A percentile compares a stretch with the other conserved stretches of the same genome.
Evolutionary conservation across 1,140 invertebrate genomes (phyloP).

Genomic region (Pseudomyrmex sp.): DNA sequence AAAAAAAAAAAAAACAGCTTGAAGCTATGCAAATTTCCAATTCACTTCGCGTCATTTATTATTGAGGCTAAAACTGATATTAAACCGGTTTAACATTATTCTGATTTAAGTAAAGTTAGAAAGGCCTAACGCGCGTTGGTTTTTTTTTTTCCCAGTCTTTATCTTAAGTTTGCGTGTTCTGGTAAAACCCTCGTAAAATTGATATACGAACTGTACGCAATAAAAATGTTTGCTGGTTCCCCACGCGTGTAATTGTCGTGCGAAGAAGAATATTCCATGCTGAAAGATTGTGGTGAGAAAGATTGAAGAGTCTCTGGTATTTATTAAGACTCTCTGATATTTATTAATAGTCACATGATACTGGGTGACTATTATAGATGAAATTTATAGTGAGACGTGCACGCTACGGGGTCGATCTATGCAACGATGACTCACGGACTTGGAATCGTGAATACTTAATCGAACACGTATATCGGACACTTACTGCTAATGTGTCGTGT

Average conservation of each 20-base stretch:
- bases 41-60: conserved; percentile 31
- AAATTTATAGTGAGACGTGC: conserved; percentile 28
- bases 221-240: not conserved
- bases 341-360: conserved; percentile 53
- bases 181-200: not conserved
- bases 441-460: conserved; percentile 35
- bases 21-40: not conserved
- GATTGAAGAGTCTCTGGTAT: conserved; percentile 58
- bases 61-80: conserved; percentile 34
- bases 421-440: conserved; percentile 34
- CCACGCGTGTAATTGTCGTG: conserved; percentile 45
- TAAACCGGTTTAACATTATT: conserved; percentile 15
- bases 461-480: conserved; percentile 8
- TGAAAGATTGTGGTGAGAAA: conserved; percentile 38
- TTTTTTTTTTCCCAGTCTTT: not conserved
- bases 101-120: not conserved
- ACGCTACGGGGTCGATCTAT: not conserved
- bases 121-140: not conserved
- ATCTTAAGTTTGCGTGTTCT: not conserved
- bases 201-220: not conserved
- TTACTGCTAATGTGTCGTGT: not conserved
- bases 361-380: conserved; percentile 41
- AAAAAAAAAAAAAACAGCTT: not conserved
- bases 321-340: conserved; percentile 57
- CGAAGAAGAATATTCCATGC: conserved; percentile 44